Evolutionary conservation across 92 coral and sea anemone species (phyloP).

Genomic region (Palythoa heliodiscus): DNA sequence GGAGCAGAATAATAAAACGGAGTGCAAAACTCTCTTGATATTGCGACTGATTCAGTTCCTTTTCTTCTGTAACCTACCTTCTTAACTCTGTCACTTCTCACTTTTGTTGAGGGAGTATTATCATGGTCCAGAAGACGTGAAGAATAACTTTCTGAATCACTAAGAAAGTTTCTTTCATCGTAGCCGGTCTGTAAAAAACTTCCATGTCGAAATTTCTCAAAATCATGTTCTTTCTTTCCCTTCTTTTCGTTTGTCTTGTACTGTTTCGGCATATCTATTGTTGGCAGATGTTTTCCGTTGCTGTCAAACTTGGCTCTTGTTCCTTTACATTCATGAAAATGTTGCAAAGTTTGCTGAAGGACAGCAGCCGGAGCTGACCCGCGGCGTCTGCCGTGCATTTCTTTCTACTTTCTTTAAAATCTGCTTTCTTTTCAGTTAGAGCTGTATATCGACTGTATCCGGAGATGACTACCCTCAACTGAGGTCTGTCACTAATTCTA

Average conservation of each 20-base stretch:
- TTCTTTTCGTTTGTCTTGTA: constrained; percentile 11
- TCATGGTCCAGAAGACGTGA: not conserved
- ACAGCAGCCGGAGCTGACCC: constrained; percentile 89
- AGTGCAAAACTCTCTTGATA: constrained; percentile 17
- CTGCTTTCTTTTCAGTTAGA: not conserved
- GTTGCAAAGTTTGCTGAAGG: constrained; percentile 67
- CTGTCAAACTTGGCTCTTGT: not conserved
- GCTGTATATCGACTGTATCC: not conserved
- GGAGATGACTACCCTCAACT: not conserved
- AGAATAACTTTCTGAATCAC: constrained; percentile 23
- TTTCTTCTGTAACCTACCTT: constrained; percentile 54
- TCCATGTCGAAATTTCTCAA: constrained; percentile 9
- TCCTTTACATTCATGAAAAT: constrained; percentile 41
- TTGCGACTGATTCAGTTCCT: constrained; percentile 47
- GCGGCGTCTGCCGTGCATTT: constrained; percentile 71
- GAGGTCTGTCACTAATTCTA: not conserved
- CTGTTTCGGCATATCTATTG: not conserved
- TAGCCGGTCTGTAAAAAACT: not conserved
- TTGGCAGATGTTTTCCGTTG: not conserved
- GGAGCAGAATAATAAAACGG: constrained; percentile 39
- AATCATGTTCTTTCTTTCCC: constrained; percentile 1
- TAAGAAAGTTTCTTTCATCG: constrained; percentile 6
- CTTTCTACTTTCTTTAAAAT: not conserved
- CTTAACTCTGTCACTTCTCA: constrained; percentile 31
- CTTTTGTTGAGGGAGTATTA: not conserved